Base-by-base conservation (phyloP, 2,888 invertebrate species). In the Lycocerus yunnanus region DNA sequence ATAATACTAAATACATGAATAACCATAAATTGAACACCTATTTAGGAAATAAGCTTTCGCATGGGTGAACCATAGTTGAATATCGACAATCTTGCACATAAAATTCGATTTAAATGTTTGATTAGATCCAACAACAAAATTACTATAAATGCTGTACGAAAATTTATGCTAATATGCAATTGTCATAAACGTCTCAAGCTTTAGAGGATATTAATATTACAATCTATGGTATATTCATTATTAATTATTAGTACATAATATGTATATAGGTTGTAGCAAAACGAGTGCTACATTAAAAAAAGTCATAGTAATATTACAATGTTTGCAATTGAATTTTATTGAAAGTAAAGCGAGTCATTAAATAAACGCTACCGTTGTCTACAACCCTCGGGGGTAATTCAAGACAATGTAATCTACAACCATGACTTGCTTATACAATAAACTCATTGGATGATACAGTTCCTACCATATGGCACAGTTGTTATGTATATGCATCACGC, bases 401-500 rank as follows among this genome's bases (percentile, higher is more conserved):
- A 66, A 71, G 71, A 71, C 72, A 72, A 67, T 67, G 67, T 60
- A 67, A 67, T 67, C 67, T 72, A 68, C 68, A 65, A 65, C 63
- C 68, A 65, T 72, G 68, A 72, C 72, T 69, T 27, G 69, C 20
- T 61, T 66, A 67, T 66, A 66, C 63, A 59, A 73, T 66, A 66
- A 68, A 66, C 16, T 58, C 18, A 68, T 43, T 69, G 58, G 58
- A 15, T 18, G 69, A 65, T 66, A n/a, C 43, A 66, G 73, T 58
- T 63, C 58, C 24, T n/a, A 65, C 67, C 69, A 73, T 69, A 66
- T 69, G 73, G 66, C 66, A 63, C 69, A 67, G 61, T 71, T 74
- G 63, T 68, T 73, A 63, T 13, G 68, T 69, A 68, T 60, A 68
- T 10, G 21, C 21, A 10, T 61, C 66, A 70, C 65, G 65, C 68